A percentile compares a stretch with the other conserved stretches of the same genome.
Conservation (phyloP, 2,113 vertebrate species). For the Lepus timidus region DNA sequence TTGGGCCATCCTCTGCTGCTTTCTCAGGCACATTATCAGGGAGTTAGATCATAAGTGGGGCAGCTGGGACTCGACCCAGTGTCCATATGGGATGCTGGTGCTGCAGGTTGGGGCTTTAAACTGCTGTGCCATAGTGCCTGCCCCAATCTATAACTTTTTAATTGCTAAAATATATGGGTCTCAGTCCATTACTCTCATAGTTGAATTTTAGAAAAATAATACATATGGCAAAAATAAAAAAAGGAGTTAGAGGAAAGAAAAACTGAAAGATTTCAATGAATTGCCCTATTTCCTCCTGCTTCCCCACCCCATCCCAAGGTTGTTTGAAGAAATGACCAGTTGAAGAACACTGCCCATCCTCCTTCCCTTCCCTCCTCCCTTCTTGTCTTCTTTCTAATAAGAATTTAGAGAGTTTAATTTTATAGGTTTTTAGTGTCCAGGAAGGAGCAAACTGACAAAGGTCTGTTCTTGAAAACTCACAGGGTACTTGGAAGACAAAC, state of each 20-base stretch:
- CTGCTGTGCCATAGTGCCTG: too few species aligned
- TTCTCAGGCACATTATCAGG: too few species aligned
- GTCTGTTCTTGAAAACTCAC: slow-evolving; percentile 5
- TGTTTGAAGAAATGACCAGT: slow-evolving; percentile 2
- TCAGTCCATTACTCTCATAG: neutral
- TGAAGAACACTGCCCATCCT: neutral
- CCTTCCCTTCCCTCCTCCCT: neutral
- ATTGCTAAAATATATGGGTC: neutral
- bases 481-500: neutral
- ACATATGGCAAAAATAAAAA: neutral
- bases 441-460: neutral
- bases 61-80: too few species aligned
- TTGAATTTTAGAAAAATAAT: slow-evolving; percentile 47
- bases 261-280: slow-evolving; percentile 14
- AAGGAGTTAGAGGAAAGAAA: neutral
- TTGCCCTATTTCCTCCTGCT: neutral
- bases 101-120: too few species aligned
- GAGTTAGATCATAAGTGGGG: too few species aligned
- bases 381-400: neutral
- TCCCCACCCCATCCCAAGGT: neutral
- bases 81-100: too few species aligned
- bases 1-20: too few species aligned
- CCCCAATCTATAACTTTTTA: neutral
- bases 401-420: neutral
- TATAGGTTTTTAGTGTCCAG: too few species aligned